Conservation (phyloP, 2,113 vertebrate species). For the Epinephelus fuscoguttatus region DNA sequence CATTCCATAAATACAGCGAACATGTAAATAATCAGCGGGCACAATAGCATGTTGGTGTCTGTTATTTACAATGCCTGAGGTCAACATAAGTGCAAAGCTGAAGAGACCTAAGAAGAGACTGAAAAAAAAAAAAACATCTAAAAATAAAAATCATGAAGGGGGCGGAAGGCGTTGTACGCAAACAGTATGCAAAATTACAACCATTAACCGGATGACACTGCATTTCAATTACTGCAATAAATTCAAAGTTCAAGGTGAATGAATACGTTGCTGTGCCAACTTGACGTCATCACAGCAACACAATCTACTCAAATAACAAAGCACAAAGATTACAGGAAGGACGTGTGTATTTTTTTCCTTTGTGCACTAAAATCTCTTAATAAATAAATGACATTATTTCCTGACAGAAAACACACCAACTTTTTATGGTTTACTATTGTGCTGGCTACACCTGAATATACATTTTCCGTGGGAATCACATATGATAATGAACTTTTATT, state of each 20-base stretch:
- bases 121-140: neutral
- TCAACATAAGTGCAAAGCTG: neutral
- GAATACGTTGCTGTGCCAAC: fast-evolving
- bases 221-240: neutral
- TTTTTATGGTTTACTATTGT: neutral
- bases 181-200: fast-evolving
- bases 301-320: neutral
- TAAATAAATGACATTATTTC: neutral
- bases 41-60: neutral
- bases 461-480: no score
- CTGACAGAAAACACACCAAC: neutral
- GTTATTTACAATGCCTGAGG: neutral
- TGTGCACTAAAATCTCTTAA: fast-evolving
- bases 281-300: neutral
- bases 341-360: neutral
- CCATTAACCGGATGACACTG: neutral
- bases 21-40: neutral
- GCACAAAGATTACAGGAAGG: neutral
- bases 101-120: neutral
- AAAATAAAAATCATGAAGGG: neutral
- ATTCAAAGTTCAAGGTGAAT: conserved; percentile 24
- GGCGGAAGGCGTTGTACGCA: neutral
- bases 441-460: neutral
- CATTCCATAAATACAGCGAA: neutral
- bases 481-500: neutral